These are phyloP conservation scores for Xiphophorus hellerii DNA, from an alignment of 2,113 vertebrate species.

Conservation along the genomic window DNA sequence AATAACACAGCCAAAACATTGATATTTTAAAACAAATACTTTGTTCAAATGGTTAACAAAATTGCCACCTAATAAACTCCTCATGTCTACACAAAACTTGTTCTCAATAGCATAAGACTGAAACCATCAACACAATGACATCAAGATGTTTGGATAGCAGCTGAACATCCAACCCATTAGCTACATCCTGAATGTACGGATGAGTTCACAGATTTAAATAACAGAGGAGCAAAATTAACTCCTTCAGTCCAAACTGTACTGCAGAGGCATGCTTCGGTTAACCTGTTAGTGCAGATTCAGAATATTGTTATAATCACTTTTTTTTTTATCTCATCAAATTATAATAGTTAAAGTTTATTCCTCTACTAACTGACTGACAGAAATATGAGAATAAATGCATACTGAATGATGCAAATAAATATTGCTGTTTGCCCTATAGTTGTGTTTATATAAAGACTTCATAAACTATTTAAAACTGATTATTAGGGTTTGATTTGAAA, in stretches of 20 bases:
- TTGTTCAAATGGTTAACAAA: conserved; percentile 48
- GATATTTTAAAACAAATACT: conserved; percentile 75
- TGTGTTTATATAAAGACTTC: conserved; percentile 2
- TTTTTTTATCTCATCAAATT: background rate
- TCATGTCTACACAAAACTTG: conserved; percentile 34
- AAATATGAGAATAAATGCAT: background rate
- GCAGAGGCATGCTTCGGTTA: conserved; percentile 38
- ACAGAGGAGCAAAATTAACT: conserved; percentile 17
- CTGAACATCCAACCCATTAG: conserved; percentile 40
- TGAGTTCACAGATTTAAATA: conserved; percentile 41
- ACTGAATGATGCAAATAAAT: conserved; percentile 10
- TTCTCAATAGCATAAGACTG: conserved; percentile 39
- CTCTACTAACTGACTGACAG: background rate
- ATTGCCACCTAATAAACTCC: conserved; percentile 26
- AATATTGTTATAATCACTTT: background rate
- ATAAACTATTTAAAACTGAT: conserved; percentile 18
- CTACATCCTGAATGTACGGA: conserved; percentile 17
- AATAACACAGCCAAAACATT: conserved; percentile 68
- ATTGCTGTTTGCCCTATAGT: conserved; percentile 1
- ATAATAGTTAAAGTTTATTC: background rate
- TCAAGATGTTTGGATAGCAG: conserved; percentile 45
- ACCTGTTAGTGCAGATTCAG: conserved; percentile 5
- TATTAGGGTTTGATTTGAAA: background rate
- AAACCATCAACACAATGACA: conserved; percentile 42
- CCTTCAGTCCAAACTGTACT: background rate